phyloP scores from a whole-genome alignment of 2,888 invertebrate genomes.

The Invenusta paracnida region DNA sequence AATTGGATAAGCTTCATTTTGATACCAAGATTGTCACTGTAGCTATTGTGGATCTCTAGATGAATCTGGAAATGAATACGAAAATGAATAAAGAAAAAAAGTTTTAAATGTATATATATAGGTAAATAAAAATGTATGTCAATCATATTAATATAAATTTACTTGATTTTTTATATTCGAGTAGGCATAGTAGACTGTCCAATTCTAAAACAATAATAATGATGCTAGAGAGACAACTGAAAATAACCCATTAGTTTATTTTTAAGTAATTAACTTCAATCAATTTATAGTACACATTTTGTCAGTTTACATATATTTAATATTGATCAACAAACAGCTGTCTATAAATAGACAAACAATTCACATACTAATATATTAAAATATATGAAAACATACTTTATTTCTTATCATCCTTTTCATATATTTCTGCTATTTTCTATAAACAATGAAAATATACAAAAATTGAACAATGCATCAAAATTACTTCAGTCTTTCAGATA shows the following conservation, averaged over 20 bases:
- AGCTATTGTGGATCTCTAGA: too few species aligned
- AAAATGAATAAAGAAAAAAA: too few species aligned
- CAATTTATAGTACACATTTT: neutral
- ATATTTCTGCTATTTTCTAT: neutral
- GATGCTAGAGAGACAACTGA: neutral
- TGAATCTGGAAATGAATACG: too few species aligned
- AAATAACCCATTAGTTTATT: neutral
- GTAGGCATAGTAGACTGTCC: neutral
- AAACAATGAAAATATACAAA: neutral
- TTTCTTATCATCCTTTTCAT: neutral
- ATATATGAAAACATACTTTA: neutral
- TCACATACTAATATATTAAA: neutral
- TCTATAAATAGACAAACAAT: neutral
- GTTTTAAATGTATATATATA: neutral
- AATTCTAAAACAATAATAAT: neutral
- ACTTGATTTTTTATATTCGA: too few species aligned
- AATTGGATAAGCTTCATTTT: too few species aligned
- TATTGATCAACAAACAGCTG: neutral
- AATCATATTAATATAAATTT: neutral
- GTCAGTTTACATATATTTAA: neutral
- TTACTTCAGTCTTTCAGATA: neutral
- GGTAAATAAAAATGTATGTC: neutral
- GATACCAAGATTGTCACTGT: too few species aligned
- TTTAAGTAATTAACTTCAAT: neutral
- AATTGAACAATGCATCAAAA: neutral